Evolutionary conservation across 2,113 vertebrate species (phyloP), one percentile per base, ranked within the genome.

Genomic region (Brachyistius frenatus): DNA sequence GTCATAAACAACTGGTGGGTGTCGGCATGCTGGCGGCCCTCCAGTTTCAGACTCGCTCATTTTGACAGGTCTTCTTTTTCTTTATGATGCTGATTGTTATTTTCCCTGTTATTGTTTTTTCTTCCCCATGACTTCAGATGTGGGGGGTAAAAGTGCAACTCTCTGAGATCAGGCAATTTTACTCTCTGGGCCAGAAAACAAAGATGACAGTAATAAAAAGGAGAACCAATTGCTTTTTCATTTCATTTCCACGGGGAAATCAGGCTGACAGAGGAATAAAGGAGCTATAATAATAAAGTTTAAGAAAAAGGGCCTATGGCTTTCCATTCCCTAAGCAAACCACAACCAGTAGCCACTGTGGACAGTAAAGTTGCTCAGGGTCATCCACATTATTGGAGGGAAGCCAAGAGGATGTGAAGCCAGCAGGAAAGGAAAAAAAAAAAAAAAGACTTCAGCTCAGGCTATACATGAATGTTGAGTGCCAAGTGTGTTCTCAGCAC

Each of bases 171-270:
- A 78, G 74, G 82, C 89, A 93, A 91, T 93, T 86, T 93, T 88
- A 92, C 90, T 91, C 92, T 91, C 79, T 68, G 81, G 89, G 88
- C 87, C 86, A 90, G 84, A 92, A 93, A 92, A 91, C 92, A 93
- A 89, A 93, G 92, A 91, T 88, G 91, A 94, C 91, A 90, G 90
- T 92, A 94, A 95, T 94, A 93, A 94, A 94, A 94, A 93, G 91
- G 79, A 91, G 91, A 91, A 91, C 86, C 82, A 89, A 93, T 93
- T 91, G 89, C 86, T 91, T 91, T 92, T 93, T 93, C 87, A 92
- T 94, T 94, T 94, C 90, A 94, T 91, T 94, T 94, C 93, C 92
- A 89, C 79, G 76, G 92, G 93, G 93, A 94, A 94, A 94, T 94
- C 90, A 91, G 86, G 84, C 84, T 81, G 83, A 87, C 90, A 80